Evolutionary conservation across 2,113 vertebrate species (phyloP).

Genomic region (Antechinus stuartii): DNA sequence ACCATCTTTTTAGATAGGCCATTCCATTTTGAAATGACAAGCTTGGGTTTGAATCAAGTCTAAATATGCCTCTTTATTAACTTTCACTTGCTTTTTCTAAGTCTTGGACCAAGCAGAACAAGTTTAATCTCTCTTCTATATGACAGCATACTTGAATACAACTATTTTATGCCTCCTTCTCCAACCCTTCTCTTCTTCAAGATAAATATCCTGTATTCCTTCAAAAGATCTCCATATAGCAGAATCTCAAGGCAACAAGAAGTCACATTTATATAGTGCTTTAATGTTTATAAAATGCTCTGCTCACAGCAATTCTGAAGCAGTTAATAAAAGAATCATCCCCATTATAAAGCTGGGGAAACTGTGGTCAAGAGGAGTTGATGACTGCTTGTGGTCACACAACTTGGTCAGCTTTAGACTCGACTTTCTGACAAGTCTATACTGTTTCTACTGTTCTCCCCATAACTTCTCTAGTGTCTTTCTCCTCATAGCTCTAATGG

Average conservation of each 20-base stretch:
- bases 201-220: neutral
- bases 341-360: neutral
- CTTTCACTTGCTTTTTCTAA: neutral
- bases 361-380: neutral
- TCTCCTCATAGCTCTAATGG: neutral
- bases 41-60: neutral
- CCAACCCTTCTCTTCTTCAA: neutral
- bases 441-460: neutral
- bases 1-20: neutral
- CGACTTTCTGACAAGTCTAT: neutral
- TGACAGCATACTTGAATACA: neutral
- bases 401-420: neutral
- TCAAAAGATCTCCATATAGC: neutral
- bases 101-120: neutral
- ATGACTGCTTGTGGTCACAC: neutral
- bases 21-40: neutral
- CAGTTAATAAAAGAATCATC: neutral
- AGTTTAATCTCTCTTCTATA: neutral
- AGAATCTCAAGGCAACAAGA: neutral
- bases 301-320: neutral
- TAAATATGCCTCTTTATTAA: neutral
- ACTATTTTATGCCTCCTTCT: neutral
- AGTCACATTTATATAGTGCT: neutral
- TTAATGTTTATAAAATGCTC: neutral
- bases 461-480: neutral